A percentile compares a stretch with the other conserved stretches of the same genome.
phyloP scores from a whole-genome alignment of 1,140 invertebrate species.

The Platorchestia sp. region DNA sequence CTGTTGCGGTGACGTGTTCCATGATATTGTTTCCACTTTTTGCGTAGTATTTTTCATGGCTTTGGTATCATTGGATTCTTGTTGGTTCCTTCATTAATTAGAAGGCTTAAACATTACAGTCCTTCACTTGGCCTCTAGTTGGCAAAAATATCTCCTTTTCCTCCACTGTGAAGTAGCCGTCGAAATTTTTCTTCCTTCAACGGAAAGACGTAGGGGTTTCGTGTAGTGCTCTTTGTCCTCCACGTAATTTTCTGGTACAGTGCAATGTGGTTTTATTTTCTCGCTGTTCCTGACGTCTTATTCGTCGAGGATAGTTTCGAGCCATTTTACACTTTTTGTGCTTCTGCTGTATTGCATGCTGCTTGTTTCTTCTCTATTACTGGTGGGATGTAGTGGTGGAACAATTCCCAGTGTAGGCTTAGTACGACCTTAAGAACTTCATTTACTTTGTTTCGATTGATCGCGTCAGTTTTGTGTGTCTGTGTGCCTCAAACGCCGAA shows the following conservation, averaged over 20 bases:
- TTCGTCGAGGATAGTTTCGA: neutral
- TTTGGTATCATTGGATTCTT: neutral
- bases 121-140: neutral
- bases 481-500: constrained; percentile 12
- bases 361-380: neutral
- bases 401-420: neutral
- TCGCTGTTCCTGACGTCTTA: neutral
- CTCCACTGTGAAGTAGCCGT: neutral
- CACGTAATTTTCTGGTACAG: neutral
- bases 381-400: neutral
- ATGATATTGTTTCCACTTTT: neutral
- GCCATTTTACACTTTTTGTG: neutral
- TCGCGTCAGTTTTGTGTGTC: neutral
- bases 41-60: neutral
- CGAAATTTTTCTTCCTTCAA: neutral
- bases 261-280: constrained; percentile 13
- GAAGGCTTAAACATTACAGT: neutral
- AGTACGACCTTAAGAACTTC: neutral
- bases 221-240: neutral
- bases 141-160: neutral
- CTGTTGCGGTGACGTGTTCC: neutral
- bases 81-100: neutral
- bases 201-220: neutral
- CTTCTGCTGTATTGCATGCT: constrained; percentile 34
- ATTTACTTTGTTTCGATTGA: neutral